Evolutionary conservation across 2,113 vertebrate species (phyloP).

Genomic region (Pelecanus crispus): DNA sequence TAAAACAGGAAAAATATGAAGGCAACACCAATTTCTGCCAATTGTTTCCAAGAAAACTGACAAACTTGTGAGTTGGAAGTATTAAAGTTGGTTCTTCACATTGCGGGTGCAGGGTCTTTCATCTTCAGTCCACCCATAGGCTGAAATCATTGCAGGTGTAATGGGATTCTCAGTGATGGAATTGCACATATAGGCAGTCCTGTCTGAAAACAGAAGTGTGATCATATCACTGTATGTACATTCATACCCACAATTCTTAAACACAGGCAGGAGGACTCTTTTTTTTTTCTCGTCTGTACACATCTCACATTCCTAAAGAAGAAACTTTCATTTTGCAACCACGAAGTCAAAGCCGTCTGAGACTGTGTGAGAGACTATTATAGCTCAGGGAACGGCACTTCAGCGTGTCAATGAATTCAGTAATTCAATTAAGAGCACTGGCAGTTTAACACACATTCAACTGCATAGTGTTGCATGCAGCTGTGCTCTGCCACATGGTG

Average conservation of each 20-base stretch:
- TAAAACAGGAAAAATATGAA: background rate
- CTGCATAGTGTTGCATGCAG: background rate
- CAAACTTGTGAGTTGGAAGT: background rate
- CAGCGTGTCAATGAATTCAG: fast-evolving
- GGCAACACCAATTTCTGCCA: background rate
- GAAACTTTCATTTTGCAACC: background rate
- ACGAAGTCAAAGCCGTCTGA: background rate
- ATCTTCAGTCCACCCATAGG: background rate
- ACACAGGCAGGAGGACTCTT: background rate
- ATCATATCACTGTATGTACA: background rate
- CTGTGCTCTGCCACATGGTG: background rate
- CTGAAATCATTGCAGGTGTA: background rate
- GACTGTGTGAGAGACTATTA: background rate
- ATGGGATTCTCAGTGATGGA: background rate
- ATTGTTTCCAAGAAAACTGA: background rate
- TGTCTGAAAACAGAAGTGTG: background rate
- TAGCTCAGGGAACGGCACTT: background rate
- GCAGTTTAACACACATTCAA: background rate
- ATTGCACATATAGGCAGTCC: background rate
- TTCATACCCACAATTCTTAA: background rate
- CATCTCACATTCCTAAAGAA: background rate
- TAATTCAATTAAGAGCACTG: background rate
- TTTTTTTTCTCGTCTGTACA: background rate
- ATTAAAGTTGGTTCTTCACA: background rate
- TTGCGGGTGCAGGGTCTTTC: background rate